Percentiles rank a stretch among this genome's conserved stretches.
phyloP scores from a whole-genome alignment of 2,888 invertebrate species.

The Bellardia pandia region DNA sequence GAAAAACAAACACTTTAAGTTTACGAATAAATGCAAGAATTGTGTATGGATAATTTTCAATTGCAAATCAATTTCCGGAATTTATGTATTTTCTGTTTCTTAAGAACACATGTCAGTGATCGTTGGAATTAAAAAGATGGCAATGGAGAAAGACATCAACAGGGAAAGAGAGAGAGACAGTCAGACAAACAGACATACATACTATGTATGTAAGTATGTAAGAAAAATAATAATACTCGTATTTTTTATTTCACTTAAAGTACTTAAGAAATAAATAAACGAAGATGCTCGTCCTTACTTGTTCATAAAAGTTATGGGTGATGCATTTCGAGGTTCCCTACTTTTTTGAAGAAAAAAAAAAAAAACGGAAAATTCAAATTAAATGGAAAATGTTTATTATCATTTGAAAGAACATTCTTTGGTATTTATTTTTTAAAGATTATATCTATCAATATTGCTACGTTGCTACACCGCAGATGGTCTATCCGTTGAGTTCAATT shows the following conservation, averaged over 20 bases:
- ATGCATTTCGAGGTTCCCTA: too few species aligned
- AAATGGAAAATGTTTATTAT: too few species aligned
- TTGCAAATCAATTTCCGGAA: slow-evolving; percentile 71
- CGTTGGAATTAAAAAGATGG: slow-evolving; percentile 51
- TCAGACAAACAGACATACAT: neutral
- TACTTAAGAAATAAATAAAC: slow-evolving; percentile 50
- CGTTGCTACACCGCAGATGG: too few species aligned
- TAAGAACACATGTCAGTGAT: slow-evolving; percentile 49
- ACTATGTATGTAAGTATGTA: neutral
- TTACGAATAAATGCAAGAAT: slow-evolving; percentile 12
- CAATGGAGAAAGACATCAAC: slow-evolving; percentile 37
- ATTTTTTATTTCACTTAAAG: slow-evolving; percentile 64
- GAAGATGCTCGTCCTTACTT: neutral
- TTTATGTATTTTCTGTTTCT: slow-evolving; percentile 35
- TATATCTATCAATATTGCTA: too few species aligned
- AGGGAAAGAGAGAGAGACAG: slow-evolving; percentile 28
- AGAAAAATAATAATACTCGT: slow-evolving; percentile 14
- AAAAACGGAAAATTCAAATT: too few species aligned
- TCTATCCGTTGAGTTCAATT: too few species aligned
- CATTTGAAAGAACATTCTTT: too few species aligned
- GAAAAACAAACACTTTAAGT: slow-evolving; percentile 28
- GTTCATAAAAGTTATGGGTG: neutral
- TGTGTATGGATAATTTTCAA: slow-evolving; percentile 21
- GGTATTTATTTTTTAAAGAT: too few species aligned
- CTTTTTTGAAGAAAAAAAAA: too few species aligned